Evolutionary conservation across 2,113 vertebrate genomes (phyloP).

Genomic region (Neogobius melanostomus): DNA sequence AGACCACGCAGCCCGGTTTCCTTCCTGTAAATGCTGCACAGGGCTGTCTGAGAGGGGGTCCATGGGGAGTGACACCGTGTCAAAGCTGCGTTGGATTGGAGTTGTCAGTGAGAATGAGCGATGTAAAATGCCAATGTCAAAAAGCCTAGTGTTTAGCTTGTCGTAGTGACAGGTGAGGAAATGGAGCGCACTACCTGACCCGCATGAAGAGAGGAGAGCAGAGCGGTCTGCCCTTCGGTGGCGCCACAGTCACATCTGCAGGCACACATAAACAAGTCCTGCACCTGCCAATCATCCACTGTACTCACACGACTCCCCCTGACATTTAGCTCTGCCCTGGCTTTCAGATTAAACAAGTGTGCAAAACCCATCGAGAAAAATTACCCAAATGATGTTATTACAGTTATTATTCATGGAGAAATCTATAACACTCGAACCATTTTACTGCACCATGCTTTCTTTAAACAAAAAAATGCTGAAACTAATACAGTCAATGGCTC

Average conservation of each 20-base stretch:
- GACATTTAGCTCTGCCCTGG: constrained; percentile 5
- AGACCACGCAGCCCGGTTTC: constrained; percentile 34
- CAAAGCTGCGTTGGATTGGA: constrained; percentile 58
- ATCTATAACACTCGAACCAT: not conserved
- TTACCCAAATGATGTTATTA: not conserved
- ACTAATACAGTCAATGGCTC: no score
- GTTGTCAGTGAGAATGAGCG: constrained; percentile 69
- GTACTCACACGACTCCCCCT: not conserved
- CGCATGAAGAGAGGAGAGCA: constrained; percentile 61
- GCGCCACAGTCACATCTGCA: constrained; percentile 50
- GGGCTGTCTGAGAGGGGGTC: constrained; percentile 27
- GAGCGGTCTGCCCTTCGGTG: constrained; percentile 36
- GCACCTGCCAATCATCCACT: constrained; percentile 54
- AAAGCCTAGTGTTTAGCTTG: constrained; percentile 72
- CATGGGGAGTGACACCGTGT: constrained; percentile 52
- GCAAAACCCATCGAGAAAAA: constrained; percentile 1
- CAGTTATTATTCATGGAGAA: not conserved
- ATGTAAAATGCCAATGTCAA: constrained; percentile 69
- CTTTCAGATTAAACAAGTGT: constrained; percentile 26
- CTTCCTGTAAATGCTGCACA: constrained; percentile 45
- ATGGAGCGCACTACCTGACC: constrained; percentile 69
- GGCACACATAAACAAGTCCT: constrained; percentile 57
- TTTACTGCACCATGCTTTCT: not conserved
- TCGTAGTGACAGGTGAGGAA: constrained; percentile 72
- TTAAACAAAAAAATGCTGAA: no score